Percentiles rank a stretch among this genome's conserved stretches.
Evolutionary conservation across 2,797 vertebrate genomes (phyloP).

Genomic region (Lutjanus campechanus): DNA sequence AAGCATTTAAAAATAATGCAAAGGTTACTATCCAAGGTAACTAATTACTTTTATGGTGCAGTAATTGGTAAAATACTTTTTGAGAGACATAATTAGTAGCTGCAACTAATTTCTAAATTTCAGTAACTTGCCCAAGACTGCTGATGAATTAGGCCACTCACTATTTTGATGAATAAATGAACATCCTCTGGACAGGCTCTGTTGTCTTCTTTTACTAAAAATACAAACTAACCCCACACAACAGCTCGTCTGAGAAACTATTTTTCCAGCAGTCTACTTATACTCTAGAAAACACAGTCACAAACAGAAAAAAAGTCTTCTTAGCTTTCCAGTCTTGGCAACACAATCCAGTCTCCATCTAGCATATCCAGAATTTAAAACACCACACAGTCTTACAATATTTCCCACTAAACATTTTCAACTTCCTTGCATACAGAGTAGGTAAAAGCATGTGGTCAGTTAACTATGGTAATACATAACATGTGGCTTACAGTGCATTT

Average conservation of each 20-base stretch:
- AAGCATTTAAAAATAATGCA: too few species aligned
- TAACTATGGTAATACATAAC: neutral
- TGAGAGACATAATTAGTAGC: too few species aligned
- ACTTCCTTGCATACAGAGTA: neutral
- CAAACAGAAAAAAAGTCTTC: neutral
- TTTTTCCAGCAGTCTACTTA: neutral
- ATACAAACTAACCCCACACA: neutral
- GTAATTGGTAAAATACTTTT: too few species aligned
- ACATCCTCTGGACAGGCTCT: too few species aligned
- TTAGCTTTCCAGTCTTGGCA: neutral
- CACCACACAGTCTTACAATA: neutral
- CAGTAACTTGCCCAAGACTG: too few species aligned
- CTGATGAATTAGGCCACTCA: too few species aligned
- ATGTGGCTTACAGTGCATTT: neutral
- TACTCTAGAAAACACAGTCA: neutral
- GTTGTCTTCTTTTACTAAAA: too few species aligned
- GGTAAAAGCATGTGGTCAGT: neutral
- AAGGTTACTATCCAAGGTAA: too few species aligned
- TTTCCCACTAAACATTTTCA: neutral
- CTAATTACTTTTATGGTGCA: too few species aligned
- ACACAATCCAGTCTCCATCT: neutral
- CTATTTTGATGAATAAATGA: too few species aligned
- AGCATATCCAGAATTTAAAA: neutral
- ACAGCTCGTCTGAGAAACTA: neutral
- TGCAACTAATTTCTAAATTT: too few species aligned